Conservation (phyloP, 2,797 vertebrate species). For the Avahi laniger region DNA sequence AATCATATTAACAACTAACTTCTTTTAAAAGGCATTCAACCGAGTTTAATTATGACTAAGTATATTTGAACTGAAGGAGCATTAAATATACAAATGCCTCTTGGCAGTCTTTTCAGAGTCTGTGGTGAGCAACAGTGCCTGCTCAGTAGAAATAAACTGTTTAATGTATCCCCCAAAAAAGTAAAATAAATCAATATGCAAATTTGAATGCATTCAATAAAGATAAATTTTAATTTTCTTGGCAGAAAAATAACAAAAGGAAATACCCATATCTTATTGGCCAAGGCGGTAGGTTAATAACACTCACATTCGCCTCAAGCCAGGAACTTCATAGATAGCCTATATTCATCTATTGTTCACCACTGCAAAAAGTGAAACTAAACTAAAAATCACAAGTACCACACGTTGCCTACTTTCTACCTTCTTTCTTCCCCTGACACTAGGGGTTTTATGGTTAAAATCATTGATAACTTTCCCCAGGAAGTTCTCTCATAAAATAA, state of each 20-base stretch:
- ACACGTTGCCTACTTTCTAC: too few species aligned
- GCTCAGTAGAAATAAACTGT: slow-evolving; percentile 50
- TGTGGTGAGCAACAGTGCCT: slow-evolving; percentile 48
- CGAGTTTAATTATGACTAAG: slow-evolving; percentile 85
- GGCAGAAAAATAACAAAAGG: background rate
- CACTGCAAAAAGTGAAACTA: background rate
- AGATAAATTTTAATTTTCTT: background rate
- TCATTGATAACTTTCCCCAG: background rate
- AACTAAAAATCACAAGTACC: background rate
- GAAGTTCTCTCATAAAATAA: background rate
- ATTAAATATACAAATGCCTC: slow-evolving; percentile 77
- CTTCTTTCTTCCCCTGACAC: background rate
- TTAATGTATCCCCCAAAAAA: slow-evolving; percentile 26
- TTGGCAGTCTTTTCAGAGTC: slow-evolving; percentile 76
- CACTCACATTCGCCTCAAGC: background rate
- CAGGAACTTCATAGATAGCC: background rate
- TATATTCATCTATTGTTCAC: background rate
- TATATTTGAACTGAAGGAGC: slow-evolving; percentile 81
- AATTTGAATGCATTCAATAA: background rate
- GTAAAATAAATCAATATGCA: slow-evolving; percentile 33
- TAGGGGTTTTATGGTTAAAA: background rate
- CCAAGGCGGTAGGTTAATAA: background rate
- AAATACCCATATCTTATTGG: background rate
- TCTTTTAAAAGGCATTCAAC: slow-evolving; percentile 81
- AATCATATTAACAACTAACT: slow-evolving; percentile 83